Evolutionary conservation across 2,797 vertebrate species (phyloP).

Genomic region (Leptodactylus fallax): DNA sequence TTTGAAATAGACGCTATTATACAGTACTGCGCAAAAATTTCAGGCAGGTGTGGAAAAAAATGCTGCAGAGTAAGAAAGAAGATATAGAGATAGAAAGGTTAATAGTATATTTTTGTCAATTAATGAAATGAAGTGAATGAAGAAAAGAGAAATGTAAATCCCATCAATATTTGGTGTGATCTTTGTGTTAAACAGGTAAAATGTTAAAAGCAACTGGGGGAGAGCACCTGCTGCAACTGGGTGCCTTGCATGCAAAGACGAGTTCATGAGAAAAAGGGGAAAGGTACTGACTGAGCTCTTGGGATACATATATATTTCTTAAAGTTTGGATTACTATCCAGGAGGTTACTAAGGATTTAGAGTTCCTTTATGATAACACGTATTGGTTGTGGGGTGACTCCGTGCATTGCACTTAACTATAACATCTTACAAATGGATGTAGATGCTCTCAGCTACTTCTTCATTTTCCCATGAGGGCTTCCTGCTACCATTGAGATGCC

Average conservation of each 20-base stretch:
- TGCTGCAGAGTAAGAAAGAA: too few relatives aligned
- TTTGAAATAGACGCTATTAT: too few relatives aligned
- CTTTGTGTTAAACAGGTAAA: too few relatives aligned
- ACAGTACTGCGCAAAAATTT: too few relatives aligned
- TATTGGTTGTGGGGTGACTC: too few relatives aligned
- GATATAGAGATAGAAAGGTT: too few relatives aligned
- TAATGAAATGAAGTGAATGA: too few relatives aligned
- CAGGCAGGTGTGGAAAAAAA: too few relatives aligned
- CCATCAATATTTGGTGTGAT: too few relatives aligned
- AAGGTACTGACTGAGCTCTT: not conserved
- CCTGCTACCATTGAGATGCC: not conserved
- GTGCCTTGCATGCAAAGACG: not conserved
- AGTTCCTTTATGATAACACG: not conserved
- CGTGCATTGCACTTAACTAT: not conserved
- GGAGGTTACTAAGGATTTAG: not conserved
- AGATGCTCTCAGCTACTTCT: not conserved
- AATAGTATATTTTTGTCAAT: too few relatives aligned
- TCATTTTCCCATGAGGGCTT: not conserved
- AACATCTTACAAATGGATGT: not conserved
- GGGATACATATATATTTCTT: not conserved
- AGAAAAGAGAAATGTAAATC: too few relatives aligned
- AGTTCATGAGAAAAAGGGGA: not conserved
- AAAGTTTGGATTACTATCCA: not conserved
- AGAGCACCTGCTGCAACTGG: not conserved
- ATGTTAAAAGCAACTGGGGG: not conserved